A percentile compares a stretch with the other conserved stretches of the same genome.
These are phyloP conservation scores for Galaxias olidus DNA, from an alignment of 2,797 vertebrate genomes.

Conservation along the genomic window DNA sequence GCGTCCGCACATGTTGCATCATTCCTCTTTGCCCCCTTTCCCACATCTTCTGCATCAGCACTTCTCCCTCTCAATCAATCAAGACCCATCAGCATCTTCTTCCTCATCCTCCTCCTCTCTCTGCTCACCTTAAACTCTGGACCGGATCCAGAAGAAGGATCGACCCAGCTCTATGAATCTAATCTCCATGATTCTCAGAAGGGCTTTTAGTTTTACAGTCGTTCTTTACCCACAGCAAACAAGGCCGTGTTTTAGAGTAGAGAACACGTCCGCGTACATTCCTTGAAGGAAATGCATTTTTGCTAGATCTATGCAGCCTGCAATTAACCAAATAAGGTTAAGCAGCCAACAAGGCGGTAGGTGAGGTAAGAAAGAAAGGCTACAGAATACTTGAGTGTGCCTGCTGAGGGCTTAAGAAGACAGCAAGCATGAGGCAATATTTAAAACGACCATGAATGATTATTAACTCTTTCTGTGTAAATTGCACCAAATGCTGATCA, in stretches of 20 bases:
- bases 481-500: constrained; percentile 54
- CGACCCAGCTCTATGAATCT: constrained; percentile 69
- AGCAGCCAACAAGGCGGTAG: too few relatives aligned
- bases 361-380: too few relatives aligned
- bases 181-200: constrained; percentile 72
- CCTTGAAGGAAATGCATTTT: neutral
- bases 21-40: constrained; percentile 4
- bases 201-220: constrained; percentile 73
- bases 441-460: constrained; percentile 27
- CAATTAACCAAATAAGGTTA: too few relatives aligned
- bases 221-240: constrained; percentile 59
- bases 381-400: constrained; percentile 3
- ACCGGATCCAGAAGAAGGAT: constrained; percentile 61
- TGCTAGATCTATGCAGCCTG: too few relatives aligned
- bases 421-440: neutral
- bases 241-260: constrained; percentile 38
- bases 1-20: constrained; percentile 23
- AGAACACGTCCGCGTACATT: neutral
- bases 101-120: constrained; percentile 27
- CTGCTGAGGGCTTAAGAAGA: constrained; percentile 33
- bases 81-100: constrained; percentile 49
- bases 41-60: constrained; percentile 54
- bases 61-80: constrained; percentile 61
- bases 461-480: constrained; percentile 47
- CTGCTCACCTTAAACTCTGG: constrained; percentile 63